Percentiles rank a stretch among this genome's conserved stretches.
These are phyloP conservation scores for Papilio gigon DNA, from an alignment of 2,888 invertebrate species.

Conservation along the genomic window DNA sequence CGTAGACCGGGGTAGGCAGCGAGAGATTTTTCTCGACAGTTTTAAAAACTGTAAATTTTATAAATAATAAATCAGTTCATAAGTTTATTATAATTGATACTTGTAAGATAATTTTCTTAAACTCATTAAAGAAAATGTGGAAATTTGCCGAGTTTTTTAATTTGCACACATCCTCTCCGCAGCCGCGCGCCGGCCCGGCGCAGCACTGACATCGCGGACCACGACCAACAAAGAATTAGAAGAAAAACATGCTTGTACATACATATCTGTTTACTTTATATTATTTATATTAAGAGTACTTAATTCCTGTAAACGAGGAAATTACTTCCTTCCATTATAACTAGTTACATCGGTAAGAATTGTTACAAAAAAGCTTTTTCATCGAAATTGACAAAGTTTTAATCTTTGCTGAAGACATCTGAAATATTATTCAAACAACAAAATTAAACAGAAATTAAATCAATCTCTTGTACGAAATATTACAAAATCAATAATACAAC, in stretches of 20 bases:
- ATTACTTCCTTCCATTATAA: neutral
- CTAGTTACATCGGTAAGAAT: neutral
- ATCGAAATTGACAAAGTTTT: too few species aligned
- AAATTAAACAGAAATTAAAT: too few species aligned
- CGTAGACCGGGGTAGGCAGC: neutral
- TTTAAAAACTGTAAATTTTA: conserved; percentile 43
- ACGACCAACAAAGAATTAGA: too few species aligned
- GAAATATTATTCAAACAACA: too few species aligned
- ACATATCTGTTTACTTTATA: neutral
- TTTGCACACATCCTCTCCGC: too few species aligned
- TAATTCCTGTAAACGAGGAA: conserved; percentile 4
- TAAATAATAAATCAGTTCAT: conserved; percentile 44
- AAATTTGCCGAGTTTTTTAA: too few species aligned
- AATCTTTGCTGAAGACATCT: too few species aligned
- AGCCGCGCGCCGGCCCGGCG: too few species aligned
- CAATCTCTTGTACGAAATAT: too few species aligned
- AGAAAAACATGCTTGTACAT: neutral
- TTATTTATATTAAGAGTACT: neutral
- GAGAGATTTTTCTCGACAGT: conserved; percentile 35
- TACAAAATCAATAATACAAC: too few species aligned
- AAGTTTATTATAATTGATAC: conserved; percentile 40
- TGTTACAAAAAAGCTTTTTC: neutral
- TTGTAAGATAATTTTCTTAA: conserved; percentile 41
- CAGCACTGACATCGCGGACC: too few species aligned
- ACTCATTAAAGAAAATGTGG: conserved; percentile 37